Percentiles rank a stretch among this genome's conserved stretches.
Evolutionary conservation across 2,797 vertebrate genomes (phyloP).

Genomic region (Sebastes nivosus): DNA sequence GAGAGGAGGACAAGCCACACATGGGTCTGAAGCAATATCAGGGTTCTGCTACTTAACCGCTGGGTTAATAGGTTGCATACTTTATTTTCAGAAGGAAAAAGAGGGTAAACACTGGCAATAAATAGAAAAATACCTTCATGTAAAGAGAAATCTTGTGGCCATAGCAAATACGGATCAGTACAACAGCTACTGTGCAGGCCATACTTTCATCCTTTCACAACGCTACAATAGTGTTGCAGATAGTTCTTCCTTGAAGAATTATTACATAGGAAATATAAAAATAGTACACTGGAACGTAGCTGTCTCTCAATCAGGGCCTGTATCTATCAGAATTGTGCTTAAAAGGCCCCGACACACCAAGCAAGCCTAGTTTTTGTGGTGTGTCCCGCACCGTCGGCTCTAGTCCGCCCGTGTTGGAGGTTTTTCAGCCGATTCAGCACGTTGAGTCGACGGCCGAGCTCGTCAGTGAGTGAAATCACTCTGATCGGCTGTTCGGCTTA

Average conservation of each 20-base stretch:
- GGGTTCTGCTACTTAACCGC: conserved; percentile 47
- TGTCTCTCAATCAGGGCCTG: neutral
- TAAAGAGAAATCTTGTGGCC: conserved; percentile 2
- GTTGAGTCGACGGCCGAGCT: no score
- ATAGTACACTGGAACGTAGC: neutral
- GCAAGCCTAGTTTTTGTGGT: no score
- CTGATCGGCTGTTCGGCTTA: no score
- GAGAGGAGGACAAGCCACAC: conserved; percentile 48
- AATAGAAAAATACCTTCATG: conserved; percentile 57
- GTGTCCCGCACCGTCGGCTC: no score
- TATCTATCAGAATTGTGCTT: neutral
- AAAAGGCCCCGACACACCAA: no score
- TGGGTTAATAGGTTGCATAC: conserved; percentile 60
- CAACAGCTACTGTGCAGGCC: conserved; percentile 26
- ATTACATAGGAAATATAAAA: no score
- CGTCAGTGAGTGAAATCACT: no score
- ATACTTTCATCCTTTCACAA: neutral
- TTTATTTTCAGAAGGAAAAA: conserved; percentile 53
- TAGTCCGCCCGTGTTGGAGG: no score
- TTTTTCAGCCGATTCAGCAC: no score
- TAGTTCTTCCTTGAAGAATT: neutral
- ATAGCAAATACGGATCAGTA: conserved; percentile 12
- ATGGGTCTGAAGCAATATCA: conserved; percentile 56
- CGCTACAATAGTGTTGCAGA: neutral
- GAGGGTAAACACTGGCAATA: conserved; percentile 61